These are phyloP conservation scores for Bruchidius siliquastri DNA, from an alignment of 2,888 invertebrate species.

Conservation along the genomic window DNA sequence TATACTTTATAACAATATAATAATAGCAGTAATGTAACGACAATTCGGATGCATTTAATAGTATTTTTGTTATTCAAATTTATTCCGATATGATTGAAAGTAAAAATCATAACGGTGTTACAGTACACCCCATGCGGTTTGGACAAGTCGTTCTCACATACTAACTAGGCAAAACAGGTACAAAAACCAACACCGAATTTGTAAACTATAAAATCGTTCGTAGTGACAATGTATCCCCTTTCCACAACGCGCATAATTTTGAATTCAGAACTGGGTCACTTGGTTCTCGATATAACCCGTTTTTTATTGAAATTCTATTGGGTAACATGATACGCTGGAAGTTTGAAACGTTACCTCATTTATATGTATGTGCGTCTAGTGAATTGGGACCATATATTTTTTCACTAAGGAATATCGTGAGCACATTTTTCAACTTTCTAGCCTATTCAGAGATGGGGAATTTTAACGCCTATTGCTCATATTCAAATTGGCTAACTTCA, in stretches of 20 bases:
- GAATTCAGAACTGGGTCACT: neutral
- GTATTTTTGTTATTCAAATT: neutral
- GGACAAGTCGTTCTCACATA: neutral
- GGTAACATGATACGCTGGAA: neutral
- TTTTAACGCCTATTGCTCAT: no score
- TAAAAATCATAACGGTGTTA: neutral
- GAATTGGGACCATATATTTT: neutral
- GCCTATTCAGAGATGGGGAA: no score
- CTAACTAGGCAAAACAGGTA: neutral
- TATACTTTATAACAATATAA: no score
- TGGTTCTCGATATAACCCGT: neutral
- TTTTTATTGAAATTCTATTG: neutral
- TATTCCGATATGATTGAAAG: neutral
- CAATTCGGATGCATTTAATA: neutral
- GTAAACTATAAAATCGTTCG: neutral
- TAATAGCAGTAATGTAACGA: no score
- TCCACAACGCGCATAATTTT: neutral
- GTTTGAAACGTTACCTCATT: neutral
- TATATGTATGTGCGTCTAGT: neutral
- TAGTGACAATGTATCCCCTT: neutral
- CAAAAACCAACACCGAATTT: neutral
- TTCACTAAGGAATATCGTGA: neutral
- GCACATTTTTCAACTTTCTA: neutral
- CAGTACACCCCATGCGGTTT: neutral
- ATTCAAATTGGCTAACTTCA: no score